Evolutionary conservation across 2,888 invertebrate genomes (phyloP), one percentile per base, ranked within the genome.

Genomic region (Hyposoter dolosus): DNA sequence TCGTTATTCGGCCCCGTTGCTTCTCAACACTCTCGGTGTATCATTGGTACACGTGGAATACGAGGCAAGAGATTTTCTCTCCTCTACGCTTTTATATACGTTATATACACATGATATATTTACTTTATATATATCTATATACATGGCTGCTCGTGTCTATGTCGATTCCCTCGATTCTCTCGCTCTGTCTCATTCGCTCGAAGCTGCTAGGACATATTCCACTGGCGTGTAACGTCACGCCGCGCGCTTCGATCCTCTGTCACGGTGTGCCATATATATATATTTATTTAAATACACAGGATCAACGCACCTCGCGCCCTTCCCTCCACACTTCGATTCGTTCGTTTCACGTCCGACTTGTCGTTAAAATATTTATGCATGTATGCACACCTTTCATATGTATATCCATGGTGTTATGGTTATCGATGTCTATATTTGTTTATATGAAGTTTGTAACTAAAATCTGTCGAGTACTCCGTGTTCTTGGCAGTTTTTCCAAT

Each of bases 1-100:
- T 85, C 85, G 85, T 85, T 85, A 85, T 85, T 85, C 80, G 83
- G 85, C 83, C 76, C 71, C 85, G 85, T 83, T 85, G 85, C 60
- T 77, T 80, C 83, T 85, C 82, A 43, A 83, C 83, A 50, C 60
- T 71, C 63, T 17, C 15, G 66, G 15, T 43, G 47, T 72, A 45
- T 66, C 76, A 77, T 80, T 50, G 63, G 56, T 40, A 68, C 79
- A 68, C 69, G 63, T 71, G 85, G 74, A 50, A 85, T 82, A 82
- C 74, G 43, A 50, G 63, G 45, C 82, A 19, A 43, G 45, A 76
- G 80, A 81, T 80, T 76, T 80, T 76, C 76, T 84, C 80, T 65
- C n/a, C 65, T 65, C 45, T 53, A n/a, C 35, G 32, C 74, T 63
- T 47, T 28, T 12, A 35, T 75, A 28, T 66, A 66, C 69, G 9